Evolutionary conservation across 2,888 invertebrate species (phyloP), one percentile per base, ranked within the genome.

Genomic region (Drosophila maculinotata): DNA sequence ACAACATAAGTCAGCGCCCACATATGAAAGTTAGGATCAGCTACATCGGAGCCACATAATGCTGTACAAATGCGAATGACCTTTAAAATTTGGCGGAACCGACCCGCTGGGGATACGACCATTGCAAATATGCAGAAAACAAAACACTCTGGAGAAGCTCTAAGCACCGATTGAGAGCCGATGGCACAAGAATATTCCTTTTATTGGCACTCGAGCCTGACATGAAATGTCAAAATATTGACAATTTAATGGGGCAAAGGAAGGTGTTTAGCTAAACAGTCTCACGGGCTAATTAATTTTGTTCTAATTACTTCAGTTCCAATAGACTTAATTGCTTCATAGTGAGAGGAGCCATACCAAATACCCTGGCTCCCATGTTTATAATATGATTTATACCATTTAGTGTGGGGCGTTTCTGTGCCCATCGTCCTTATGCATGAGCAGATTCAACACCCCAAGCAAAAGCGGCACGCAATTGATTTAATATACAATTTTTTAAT

Each of bases 401-500:
- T 71, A 36, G 39, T 41, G 58, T 58, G 48, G 41, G 42, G 26
- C 14, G n/a, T 14, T 33, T 26, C 28, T 10, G 26, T 25, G 9
- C 12, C 58, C 53, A 66, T 12, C 56, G 48, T 47, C 73, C 68
- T 81, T 74, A 74, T 82, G 80, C 81, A 63, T 82, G 80, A 76
- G 58, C 79, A 81, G 80, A 82, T 78, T 69, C 52, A 64, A 69
- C 80, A 79, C 79, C 74, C 79, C 67, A 48, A 38, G 63, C 49
- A 51, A 75, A 78, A 76, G 77, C 83, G 72, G 77, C 75, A 81
- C 69, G 81, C 81, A 82, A 83, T 82, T 82, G 81, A 82, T 82
- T 82, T 82, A 82, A 82, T 83, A 82, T 79, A 70, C 63, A 81
- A 77, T 79, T 82, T 80, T 82, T 83, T 82, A 82, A 79, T 82